Percentiles rank a stretch among this genome's conserved stretches.
Conservation (phyloP, 64 coral and sea anemone genomes). For the Montipora capricornis region DNA sequence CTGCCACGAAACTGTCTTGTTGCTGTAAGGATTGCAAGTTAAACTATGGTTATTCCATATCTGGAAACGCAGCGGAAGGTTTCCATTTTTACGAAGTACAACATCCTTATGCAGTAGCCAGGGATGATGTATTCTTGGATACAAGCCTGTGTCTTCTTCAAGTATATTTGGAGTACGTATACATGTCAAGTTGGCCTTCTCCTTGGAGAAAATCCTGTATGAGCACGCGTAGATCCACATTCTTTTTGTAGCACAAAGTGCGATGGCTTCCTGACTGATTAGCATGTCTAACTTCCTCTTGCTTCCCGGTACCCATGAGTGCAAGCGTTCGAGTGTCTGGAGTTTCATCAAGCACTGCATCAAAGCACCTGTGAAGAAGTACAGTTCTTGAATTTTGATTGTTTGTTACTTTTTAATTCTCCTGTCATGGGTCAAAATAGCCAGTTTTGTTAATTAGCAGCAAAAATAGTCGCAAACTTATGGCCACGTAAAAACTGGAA, state of each 20-base stretch:
- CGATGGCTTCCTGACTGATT: too few species aligned
- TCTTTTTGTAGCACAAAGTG: background rate
- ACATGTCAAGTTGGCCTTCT: too few species aligned
- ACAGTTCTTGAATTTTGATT: slow-evolving; percentile 1
- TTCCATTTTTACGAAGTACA: background rate
- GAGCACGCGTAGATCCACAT: background rate
- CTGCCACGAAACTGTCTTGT: slow-evolving; percentile 16
- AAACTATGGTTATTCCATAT: slow-evolving; percentile 33
- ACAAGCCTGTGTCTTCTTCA: slow-evolving; percentile 20
- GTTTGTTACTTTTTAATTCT: background rate
- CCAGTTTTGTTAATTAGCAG: background rate
- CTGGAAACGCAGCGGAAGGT: slow-evolving; percentile 1
- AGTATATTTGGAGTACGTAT: slow-evolving; percentile 50
- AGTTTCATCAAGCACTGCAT: too few species aligned
- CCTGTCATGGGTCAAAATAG: background rate
- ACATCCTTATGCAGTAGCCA: slow-evolving; percentile 15
- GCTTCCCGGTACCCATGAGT: too few species aligned
- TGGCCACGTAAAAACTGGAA: too few species aligned
- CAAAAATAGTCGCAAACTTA: background rate
- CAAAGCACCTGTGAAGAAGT: background rate
- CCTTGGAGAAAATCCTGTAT: too few species aligned
- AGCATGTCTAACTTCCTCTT: too few species aligned
- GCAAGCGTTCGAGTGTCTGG: too few species aligned
- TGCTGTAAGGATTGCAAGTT: slow-evolving; percentile 13
- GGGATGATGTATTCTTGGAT: slow-evolving; percentile 22